phyloP scores from a whole-genome alignment of 2,888 invertebrate genomes.

The Sabellastarte sp. region DNA sequence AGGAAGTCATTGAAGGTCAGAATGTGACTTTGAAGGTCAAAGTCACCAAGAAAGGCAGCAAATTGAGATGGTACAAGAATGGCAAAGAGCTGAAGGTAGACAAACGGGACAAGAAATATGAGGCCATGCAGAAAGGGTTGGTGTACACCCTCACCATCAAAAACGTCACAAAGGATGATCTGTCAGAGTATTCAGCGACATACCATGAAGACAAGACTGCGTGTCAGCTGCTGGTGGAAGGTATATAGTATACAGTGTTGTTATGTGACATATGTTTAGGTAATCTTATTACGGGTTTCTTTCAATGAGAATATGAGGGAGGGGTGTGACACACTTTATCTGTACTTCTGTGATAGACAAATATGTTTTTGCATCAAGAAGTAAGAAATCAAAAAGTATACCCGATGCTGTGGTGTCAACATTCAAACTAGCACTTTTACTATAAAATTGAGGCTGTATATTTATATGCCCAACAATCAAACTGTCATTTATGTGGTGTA shows the following conservation, averaged over 20 bases:
- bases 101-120: slow-evolving; percentile 39
- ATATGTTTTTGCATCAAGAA: no score
- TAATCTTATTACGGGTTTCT: no score
- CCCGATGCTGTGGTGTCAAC: no score
- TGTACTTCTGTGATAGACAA: no score
- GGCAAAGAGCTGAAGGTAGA: slow-evolving; percentile 34
- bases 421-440: no score
- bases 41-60: slow-evolving; percentile 45
- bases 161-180: slow-evolving; percentile 45
- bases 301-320: no score
- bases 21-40: slow-evolving; percentile 48
- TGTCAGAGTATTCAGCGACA: slow-evolving; percentile 49
- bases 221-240: slow-evolving; percentile 85
- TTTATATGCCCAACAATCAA: no score
- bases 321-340: no score
- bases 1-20: slow-evolving; percentile 44
- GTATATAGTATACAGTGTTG: no score
- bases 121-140: slow-evolving; percentile 76
- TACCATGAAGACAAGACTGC: slow-evolving; percentile 46
- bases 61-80: slow-evolving; percentile 56
- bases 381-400: no score
- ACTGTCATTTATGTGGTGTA: no score
- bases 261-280: neutral
- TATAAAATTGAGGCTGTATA: no score
- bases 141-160: slow-evolving; percentile 59